phyloP scores from a whole-genome alignment of 2,888 invertebrate species.

The Protonemura montana region DNA sequence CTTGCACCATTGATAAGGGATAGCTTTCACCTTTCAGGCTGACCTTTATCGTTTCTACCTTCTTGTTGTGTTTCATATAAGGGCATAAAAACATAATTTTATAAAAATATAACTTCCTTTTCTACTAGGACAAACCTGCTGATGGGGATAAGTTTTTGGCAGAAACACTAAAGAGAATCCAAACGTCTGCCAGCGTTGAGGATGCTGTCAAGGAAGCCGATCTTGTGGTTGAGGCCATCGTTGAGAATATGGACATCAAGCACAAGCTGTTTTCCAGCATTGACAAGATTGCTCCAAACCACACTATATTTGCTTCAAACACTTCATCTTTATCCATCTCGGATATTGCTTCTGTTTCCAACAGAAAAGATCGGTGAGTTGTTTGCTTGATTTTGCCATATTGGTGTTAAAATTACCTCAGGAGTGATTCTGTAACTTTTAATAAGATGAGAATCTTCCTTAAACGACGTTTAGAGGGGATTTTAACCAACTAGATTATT shows the following conservation, averaged over 20 bases:
- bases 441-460: no score
- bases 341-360: constrained; percentile 79
- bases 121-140: constrained; percentile 64
- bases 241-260: constrained; percentile 81
- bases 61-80: no score
- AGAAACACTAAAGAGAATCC: constrained; percentile 69
- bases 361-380: constrained; percentile 67
- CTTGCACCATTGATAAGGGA: no score
- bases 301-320: constrained; percentile 86
- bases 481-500: no score
- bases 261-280: constrained; percentile 77
- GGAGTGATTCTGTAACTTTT: no score
- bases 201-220: constrained; percentile 72
- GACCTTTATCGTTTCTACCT: not conserved
- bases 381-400: not conserved
- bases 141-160: constrained; percentile 73
- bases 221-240: constrained; percentile 85
- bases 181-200: constrained; percentile 67
- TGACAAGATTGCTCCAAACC: constrained; percentile 72
- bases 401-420: constrained; percentile 56
- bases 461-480: no score
- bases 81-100: no score
- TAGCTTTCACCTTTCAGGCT: no score
- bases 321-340: constrained; percentile 86
- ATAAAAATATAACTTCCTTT: no score